phyloP scores from a whole-genome alignment of 2,888 invertebrate species.

The Julus scandinavius region DNA sequence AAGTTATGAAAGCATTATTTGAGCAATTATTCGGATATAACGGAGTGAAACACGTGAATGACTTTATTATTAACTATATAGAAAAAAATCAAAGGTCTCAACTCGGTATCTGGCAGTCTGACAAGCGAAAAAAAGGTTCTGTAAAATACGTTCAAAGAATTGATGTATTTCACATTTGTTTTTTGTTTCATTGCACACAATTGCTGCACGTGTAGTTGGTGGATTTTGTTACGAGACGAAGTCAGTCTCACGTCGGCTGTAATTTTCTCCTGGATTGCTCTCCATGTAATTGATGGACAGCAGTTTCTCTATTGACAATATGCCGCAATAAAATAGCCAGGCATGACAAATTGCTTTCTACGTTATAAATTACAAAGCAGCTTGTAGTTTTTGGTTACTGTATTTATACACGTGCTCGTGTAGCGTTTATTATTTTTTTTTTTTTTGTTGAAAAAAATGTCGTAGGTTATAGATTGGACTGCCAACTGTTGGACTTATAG shows the following conservation, averaged over 20 bases:
- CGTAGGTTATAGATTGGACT: neutral
- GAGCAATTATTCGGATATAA: no score
- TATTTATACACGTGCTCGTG: neutral
- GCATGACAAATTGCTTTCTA: conserved; percentile 2
- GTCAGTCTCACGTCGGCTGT: neutral
- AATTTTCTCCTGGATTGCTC: neutral
- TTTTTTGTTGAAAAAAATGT: neutral
- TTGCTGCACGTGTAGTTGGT: neutral
- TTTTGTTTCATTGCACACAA: neutral
- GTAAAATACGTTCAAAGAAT: no score
- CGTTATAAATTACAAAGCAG: neutral
- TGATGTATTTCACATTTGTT: no score
- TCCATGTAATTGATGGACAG: neutral
- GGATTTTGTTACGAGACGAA: neutral
- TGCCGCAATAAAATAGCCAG: neutral
- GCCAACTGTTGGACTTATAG: neutral
- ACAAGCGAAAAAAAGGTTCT: no score
- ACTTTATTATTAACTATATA: no score
- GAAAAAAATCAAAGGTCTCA: no score
- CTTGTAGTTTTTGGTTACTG: neutral
- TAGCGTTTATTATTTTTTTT: neutral
- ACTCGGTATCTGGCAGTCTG: no score
- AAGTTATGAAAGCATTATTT: no score
- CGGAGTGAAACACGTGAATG: no score
- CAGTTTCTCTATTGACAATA: neutral